Evolutionary conservation across 2,888 invertebrate genomes (phyloP).

Genomic region (Drosophila gaucha): DNA sequence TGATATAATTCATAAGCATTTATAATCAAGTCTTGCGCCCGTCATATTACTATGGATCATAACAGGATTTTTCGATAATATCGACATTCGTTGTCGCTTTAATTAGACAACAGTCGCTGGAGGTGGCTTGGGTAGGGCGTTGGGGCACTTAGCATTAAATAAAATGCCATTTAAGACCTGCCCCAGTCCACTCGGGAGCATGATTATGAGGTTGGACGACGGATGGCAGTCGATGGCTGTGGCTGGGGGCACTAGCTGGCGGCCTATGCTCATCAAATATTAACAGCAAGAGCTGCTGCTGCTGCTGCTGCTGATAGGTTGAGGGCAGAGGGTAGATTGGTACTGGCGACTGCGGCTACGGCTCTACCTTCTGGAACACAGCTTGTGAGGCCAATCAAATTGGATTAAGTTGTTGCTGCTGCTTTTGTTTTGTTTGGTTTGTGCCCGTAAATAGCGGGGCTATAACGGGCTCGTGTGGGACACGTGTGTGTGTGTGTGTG

Average conservation of each 20-base stretch:
- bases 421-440: conserved; percentile 45
- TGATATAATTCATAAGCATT: conserved; percentile 42
- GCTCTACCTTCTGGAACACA: conserved; percentile 13
- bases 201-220: conserved; percentile 42
- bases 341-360: neutral
- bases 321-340: neutral
- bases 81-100: conserved; percentile 45
- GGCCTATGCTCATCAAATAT: conserved; percentile 41
- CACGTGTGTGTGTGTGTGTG: conserved; percentile 2
- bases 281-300: conserved; percentile 23
- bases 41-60: conserved; percentile 30
- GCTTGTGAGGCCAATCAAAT: conserved; percentile 64
- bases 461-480: conserved; percentile 5
- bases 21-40: conserved; percentile 10
- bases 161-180: conserved; percentile 69
- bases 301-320: neutral
- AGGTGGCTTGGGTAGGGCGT: neutral
- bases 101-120: conserved; percentile 34
- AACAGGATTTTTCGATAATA: conserved; percentile 31
- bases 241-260: neutral
- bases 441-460: conserved; percentile 20
- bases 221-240: neutral
- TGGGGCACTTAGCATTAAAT: conserved; percentile 64
- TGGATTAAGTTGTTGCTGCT: conserved; percentile 73
- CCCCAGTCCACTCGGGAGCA: conserved; percentile 34